phyloP scores from a whole-genome alignment of 2,797 vertebrate species.

The Epinephelus coioides region DNA sequence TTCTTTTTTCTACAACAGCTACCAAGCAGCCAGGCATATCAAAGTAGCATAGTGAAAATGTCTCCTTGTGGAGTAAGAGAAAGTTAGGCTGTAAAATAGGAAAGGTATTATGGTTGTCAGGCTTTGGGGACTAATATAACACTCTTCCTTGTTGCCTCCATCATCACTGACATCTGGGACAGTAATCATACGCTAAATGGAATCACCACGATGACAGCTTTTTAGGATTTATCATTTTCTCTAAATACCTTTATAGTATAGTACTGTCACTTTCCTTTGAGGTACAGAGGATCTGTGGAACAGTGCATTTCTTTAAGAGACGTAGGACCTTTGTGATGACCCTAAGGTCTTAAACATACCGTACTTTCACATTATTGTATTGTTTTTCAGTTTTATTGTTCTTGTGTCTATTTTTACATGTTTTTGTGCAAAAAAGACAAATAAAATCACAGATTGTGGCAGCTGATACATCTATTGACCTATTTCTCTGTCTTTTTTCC shows the following conservation, averaged over 20 bases:
- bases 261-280: slow-evolving; percentile 32
- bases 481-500: neutral
- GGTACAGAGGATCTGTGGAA: slow-evolving; percentile 7
- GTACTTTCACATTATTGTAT: neutral
- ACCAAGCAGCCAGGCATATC: slow-evolving; percentile 74
- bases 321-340: neutral
- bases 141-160: slow-evolving; percentile 61
- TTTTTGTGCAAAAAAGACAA: neutral
- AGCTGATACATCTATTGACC: neutral
- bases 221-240: slow-evolving; percentile 59
- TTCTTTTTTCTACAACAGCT: slow-evolving; percentile 43
- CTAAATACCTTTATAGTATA: slow-evolving; percentile 42
- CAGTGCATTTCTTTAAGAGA: slow-evolving; percentile 3
- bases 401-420: neutral
- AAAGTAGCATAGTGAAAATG: slow-evolving; percentile 72
- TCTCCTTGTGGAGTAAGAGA: slow-evolving; percentile 67
- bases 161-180: slow-evolving; percentile 75
- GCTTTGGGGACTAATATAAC: slow-evolving; percentile 71
- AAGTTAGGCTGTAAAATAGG: slow-evolving; percentile 68
- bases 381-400: neutral
- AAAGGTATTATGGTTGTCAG: slow-evolving; percentile 68
- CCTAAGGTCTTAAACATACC: neutral
- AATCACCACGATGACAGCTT: slow-evolving; percentile 72
- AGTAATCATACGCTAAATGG: slow-evolving; percentile 75
- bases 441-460: slow-evolving; percentile 7